A percentile compares a stretch with the other conserved stretches of the same genome.
Evolutionary conservation across 2,113 vertebrate genomes (phyloP).

Genomic region (Corvus moneduloides): DNA sequence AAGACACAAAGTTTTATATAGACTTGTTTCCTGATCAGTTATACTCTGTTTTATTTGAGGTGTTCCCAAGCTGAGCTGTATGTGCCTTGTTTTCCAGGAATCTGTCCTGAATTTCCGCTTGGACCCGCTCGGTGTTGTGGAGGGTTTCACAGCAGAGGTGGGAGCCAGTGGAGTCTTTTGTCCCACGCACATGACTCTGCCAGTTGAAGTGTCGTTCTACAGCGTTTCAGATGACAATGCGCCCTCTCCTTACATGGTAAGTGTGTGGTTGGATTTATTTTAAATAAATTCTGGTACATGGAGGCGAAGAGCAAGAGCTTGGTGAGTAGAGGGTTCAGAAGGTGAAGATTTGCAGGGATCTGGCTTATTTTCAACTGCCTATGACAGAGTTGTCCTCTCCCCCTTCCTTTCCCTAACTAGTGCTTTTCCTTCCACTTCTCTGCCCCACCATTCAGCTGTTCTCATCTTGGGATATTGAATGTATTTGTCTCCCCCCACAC

Average conservation of each 20-base stretch:
- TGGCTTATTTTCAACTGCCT: not conserved
- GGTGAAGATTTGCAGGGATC: not conserved
- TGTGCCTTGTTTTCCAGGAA: conserved; percentile 76
- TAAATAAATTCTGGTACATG: not conserved
- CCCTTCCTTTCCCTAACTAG: not conserved
- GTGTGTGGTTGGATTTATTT: not conserved
- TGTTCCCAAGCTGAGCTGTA: not conserved
- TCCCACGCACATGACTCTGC: conserved; percentile 95
- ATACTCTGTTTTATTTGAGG: not conserved
- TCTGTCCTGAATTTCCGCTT: conserved; percentile 96
- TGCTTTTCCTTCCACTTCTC: not conserved
- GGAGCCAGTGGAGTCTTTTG: conserved; percentile 96
- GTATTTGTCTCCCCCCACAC: not conserved
- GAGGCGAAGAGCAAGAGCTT: not conserved
- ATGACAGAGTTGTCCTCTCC: not conserved
- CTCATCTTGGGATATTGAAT: not conserved
- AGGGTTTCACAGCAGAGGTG: conserved; percentile 95
- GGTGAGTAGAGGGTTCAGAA: not conserved
- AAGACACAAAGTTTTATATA: not conserved
- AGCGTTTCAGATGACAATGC: conserved; percentile 98
- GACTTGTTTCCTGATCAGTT: not conserved
- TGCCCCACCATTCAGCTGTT: not conserved
- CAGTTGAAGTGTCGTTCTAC: conserved; percentile 97
- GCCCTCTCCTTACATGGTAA: conserved; percentile 97
- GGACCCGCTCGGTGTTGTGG: conserved; percentile 88